Conservation (phyloP, 2,113 vertebrate species). For the Eurystomus gularis region DNA sequence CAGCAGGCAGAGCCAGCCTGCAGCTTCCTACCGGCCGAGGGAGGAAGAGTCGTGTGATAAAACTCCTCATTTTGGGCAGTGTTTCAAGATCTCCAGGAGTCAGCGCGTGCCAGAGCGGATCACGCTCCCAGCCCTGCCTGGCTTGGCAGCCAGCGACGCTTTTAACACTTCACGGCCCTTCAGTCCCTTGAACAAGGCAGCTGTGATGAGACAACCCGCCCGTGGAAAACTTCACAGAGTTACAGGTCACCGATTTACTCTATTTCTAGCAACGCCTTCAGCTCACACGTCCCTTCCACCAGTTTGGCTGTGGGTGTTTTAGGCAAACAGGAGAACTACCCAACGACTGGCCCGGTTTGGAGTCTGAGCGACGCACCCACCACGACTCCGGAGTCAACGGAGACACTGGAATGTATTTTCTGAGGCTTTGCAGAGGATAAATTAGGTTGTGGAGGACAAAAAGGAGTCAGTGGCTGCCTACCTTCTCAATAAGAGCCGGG, state of each 20-base stretch:
- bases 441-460: background rate
- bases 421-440: background rate
- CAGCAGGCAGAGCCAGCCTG: too few relatives aligned
- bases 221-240: background rate
- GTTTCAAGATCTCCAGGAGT: background rate
- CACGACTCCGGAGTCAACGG: background rate
- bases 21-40: background rate
- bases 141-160: background rate
- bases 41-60: background rate
- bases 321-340: background rate
- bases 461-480: background rate
- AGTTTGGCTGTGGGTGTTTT: background rate
- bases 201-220: background rate
- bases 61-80: background rate
- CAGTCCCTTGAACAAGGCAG: background rate
- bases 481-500: background rate
- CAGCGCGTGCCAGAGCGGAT: accelerated
- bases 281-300: background rate
- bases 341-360: background rate
- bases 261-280: too few relatives aligned
- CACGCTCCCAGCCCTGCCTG: background rate
- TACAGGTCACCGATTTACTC: too few relatives aligned
- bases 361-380: background rate
- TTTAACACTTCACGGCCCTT: background rate
- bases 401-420: background rate